Evolutionary conservation across 2,888 invertebrate genomes (phyloP), one percentile per base, ranked within the genome.

Genomic region (Aphelenchoides bicaudatus): DNA sequence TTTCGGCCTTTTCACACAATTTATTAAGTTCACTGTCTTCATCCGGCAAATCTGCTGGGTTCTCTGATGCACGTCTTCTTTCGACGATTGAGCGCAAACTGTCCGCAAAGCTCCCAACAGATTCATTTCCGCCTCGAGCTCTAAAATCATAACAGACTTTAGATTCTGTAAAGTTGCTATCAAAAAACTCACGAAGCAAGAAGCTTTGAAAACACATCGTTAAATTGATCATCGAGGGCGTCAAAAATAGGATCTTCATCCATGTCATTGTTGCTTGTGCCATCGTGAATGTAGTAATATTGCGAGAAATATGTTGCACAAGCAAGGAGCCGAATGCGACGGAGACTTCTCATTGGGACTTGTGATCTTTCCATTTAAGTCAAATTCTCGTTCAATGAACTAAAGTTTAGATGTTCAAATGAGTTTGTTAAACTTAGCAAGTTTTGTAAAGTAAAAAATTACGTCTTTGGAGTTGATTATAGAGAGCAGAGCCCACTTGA

Each of bases 371-470:
- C 19, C 37, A 10, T 16, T 21, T n/a, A 51, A 8, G 34, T 28
- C 2, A 23, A 51, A 51, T 4, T 51, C 52, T 30, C 52, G 31
- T 30, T 51, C 52, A 19, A 51, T 51, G 39, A 51, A 51, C n/a
- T n/a, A n/a, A n/a, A n/a, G n/a, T n/a, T n/a, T n/a, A n/a, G n/a
- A n/a, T n/a, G n/a, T n/a, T n/a, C n/a, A n/a, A n/a, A n/a, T n/a
- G n/a, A n/a, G n/a, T n/a, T n/a, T n/a, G n/a, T n/a, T n/a, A n/a
- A n/a, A n/a, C n/a, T n/a, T n/a, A n/a, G n/a, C n/a, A n/a, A n/a
- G n/a, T n/a, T n/a, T n/a, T n/a, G n/a, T n/a, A n/a, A n/a, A n/a
- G n/a, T n/a, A n/a, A n/a, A n/a, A n/a, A n/a, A n/a, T n/a, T n/a
- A n/a, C n/a, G 39, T 51, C 39, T 23, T 51, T 51, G 10, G 52